These are phyloP conservation scores for Xiphophorus maculatus DNA, from an alignment of 2,113 vertebrate species.

Conservation along the genomic window DNA sequence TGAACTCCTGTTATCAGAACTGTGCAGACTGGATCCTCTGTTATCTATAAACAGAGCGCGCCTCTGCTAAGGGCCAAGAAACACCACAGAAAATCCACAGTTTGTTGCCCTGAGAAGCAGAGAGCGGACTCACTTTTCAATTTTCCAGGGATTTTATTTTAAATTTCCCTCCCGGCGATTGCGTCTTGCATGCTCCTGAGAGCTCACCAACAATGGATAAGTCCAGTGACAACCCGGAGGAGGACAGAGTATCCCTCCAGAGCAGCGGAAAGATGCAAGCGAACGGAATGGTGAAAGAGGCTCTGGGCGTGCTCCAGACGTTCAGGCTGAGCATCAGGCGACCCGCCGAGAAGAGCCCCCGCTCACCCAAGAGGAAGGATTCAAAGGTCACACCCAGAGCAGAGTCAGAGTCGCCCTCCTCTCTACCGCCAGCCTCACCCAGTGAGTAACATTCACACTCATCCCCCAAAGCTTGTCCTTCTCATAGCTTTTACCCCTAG, in stretches of 20 bases:
- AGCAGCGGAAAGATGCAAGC: constrained; percentile 5
- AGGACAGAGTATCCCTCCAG: constrained; percentile 12
- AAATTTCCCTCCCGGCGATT: neutral
- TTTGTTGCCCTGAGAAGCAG: neutral
- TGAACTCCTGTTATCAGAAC: neutral
- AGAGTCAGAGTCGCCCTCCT: neutral
- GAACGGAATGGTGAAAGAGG: neutral
- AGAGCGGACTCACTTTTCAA: neutral
- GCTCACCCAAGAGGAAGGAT: constrained; percentile 14
- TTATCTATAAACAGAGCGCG: constrained; percentile 73
- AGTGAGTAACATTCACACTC: constrained; percentile 59
- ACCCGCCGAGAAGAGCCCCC: constrained; percentile 28
- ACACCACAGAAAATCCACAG: neutral
- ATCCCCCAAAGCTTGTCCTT: too few relatives aligned
- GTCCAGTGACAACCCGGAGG: neutral
- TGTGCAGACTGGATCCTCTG: constrained; percentile 23
- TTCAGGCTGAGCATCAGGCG: constrained; percentile 42
- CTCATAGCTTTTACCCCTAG: too few relatives aligned
- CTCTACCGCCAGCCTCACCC: constrained; percentile 36
- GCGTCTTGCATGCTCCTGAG: neutral
- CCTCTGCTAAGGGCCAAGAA: constrained; percentile 2
- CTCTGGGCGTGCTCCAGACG: neutral
- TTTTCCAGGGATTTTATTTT: neutral
- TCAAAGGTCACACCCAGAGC: constrained; percentile 16
- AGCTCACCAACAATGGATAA: constrained; percentile 38